phyloP scores from a whole-genome alignment of 2,888 invertebrate genomes.

The Drosophila algonquin region DNA sequence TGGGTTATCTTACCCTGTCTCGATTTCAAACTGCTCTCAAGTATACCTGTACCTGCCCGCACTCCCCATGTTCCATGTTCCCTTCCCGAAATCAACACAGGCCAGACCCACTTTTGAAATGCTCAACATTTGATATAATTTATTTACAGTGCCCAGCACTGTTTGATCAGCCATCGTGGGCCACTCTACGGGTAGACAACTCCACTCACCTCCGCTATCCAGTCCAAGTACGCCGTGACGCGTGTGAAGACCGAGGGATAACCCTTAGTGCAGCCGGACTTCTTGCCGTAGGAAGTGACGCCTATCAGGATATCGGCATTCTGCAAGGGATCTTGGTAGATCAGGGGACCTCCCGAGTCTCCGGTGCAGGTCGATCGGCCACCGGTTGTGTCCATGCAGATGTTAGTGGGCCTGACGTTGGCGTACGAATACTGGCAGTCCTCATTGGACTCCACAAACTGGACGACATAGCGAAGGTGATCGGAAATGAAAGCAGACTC shows the following conservation, averaged over 20 bases:
- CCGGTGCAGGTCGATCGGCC: constrained; percentile 62
- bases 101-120: constrained; percentile 7
- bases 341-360: constrained; percentile 66
- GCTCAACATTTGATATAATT: constrained; percentile 36
- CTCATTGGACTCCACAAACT: constrained; percentile 46
- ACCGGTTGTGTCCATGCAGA: constrained; percentile 60
- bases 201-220: constrained; percentile 74
- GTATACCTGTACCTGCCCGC: not conserved
- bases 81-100: not conserved
- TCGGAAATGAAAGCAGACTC: constrained; percentile 30
- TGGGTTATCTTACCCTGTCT: not conserved
- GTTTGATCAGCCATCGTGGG: not conserved
- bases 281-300: constrained; percentile 58
- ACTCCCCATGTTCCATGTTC: not conserved
- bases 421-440: constrained; percentile 38
- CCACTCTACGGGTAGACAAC: constrained; percentile 45
- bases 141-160: constrained; percentile 43
- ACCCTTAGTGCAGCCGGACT: constrained; percentile 57
- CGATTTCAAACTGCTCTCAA: constrained; percentile 1
- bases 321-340: constrained; percentile 22
- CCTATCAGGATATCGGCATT: constrained; percentile 48
- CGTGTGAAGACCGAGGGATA: constrained; percentile 64
- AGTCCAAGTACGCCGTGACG: constrained; percentile 78
- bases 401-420: constrained; percentile 39
- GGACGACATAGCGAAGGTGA: constrained; percentile 33